These are phyloP conservation scores for Brachyhypopomus gauderio DNA, from an alignment of 2,113 vertebrate genomes.

Conservation along the genomic window DNA sequence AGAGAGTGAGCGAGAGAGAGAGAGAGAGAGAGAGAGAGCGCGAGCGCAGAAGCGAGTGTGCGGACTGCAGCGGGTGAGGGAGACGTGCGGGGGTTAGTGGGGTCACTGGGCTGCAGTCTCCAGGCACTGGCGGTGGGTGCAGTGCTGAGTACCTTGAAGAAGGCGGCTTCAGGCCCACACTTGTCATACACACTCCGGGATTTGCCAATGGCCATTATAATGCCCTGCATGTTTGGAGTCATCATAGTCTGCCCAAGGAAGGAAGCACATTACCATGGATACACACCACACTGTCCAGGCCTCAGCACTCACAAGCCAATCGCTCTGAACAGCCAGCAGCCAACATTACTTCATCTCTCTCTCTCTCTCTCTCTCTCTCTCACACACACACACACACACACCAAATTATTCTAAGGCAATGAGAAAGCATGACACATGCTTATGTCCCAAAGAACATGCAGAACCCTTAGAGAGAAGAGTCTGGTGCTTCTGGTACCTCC, in stretches of 20 bases:
- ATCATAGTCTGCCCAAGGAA: slow-evolving; percentile 93
- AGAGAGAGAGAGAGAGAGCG: neutral
- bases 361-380: no score
- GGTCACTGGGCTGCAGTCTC: slow-evolving; percentile 9
- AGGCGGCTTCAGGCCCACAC: slow-evolving; percentile 96
- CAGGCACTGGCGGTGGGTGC: slow-evolving; percentile 45
- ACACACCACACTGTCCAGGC: slow-evolving; percentile 47
- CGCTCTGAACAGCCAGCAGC: neutral
- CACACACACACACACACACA: neutral
- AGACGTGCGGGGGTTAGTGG: slow-evolving; percentile 15
- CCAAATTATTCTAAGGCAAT: neutral
- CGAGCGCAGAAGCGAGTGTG: neutral
- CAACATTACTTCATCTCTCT: neutral
- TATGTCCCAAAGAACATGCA: neutral
- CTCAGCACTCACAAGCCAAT: slow-evolving; percentile 29
- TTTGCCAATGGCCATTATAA: slow-evolving; percentile 99
- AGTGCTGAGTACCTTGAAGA: slow-evolving; percentile 95
- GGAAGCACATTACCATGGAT: slow-evolving; percentile 71
- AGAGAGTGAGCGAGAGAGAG: neutral
- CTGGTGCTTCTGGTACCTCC: no score
- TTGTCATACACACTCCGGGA: slow-evolving; percentile 95
- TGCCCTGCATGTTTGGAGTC: slow-evolving; percentile 99
- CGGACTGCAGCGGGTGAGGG: no score
- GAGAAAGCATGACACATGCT: neutral
- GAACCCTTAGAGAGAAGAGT: no score